Evolutionary conservation across 2,113 vertebrate species (phyloP).

Genomic region (Zosterops borbonicus): DNA sequence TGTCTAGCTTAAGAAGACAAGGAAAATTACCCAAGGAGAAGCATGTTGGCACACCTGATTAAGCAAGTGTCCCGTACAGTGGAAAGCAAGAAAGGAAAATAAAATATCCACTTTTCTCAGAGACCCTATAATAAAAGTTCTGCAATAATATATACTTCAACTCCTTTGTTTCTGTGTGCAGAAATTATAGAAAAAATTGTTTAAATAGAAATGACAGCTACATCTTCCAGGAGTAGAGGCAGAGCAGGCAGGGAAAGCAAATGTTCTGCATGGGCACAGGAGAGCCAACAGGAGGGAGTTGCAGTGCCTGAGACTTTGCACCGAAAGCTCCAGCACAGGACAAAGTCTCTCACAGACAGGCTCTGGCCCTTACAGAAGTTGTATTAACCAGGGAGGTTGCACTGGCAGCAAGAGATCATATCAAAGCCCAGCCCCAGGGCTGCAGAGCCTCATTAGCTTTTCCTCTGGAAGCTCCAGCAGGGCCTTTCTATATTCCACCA

Average conservation of each 20-base stretch:
- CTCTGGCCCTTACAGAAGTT: neutral
- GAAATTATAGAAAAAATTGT: neutral
- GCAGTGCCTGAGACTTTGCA: neutral
- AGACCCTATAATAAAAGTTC: neutral
- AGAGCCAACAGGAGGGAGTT: neutral
- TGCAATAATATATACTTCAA: neutral
- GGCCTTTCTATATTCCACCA: neutral
- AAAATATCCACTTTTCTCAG: neutral
- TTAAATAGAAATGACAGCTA: neutral
- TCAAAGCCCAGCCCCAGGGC: neutral
- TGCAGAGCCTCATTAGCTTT: neutral
- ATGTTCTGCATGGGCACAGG: rapidly evolving
- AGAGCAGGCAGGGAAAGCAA: neutral
- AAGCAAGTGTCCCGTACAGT: neutral
- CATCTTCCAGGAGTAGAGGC: neutral
- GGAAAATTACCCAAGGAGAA: neutral
- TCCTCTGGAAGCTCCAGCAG: neutral
- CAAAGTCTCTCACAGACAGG: neutral
- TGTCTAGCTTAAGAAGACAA: neutral
- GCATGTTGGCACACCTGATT: neutral
- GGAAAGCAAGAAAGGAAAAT: neutral
- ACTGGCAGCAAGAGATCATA: neutral
- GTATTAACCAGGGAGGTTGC: neutral
- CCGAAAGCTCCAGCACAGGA: neutral
- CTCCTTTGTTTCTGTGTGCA: neutral